phyloP scores from a whole-genome alignment of 2,888 invertebrate genomes.

The Plagiodera versicolora region DNA sequence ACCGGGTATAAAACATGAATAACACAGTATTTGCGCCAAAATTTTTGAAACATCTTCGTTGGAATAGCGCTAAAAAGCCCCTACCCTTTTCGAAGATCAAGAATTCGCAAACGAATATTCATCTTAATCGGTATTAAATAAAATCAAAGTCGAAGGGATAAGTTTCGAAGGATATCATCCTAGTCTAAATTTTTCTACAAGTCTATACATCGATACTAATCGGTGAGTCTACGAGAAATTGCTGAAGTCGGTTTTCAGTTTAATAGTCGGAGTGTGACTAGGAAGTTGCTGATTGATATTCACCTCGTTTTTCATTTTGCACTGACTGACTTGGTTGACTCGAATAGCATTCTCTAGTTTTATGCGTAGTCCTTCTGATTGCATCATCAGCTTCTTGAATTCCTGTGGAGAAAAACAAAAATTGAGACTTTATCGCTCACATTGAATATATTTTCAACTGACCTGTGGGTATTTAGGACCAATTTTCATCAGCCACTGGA shows the following conservation, averaged over 20 bases:
- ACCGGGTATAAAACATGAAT: background rate
- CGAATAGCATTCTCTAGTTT: slow-evolving; percentile 86
- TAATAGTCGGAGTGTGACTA: slow-evolving; percentile 72
- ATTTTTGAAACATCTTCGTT: too few relatives aligned
- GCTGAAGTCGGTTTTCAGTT: slow-evolving; percentile 92
- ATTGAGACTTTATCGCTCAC: background rate
- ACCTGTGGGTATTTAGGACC: slow-evolving; percentile 92
- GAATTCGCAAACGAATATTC: too few relatives aligned
- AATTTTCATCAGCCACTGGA: slow-evolving; percentile 87
- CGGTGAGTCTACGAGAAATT: slow-evolving; percentile 70
- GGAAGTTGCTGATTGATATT: slow-evolving; percentile 52
- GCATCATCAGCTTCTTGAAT: slow-evolving; percentile 88
- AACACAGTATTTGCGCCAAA: background rate
- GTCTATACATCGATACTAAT: slow-evolving; percentile 9
- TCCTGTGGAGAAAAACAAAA: slow-evolving; percentile 59
- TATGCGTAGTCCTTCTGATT: slow-evolving; percentile 75
- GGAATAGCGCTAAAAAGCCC: too few relatives aligned
- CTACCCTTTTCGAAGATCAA: too few relatives aligned
- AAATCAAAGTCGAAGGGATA: background rate
- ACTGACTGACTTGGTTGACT: slow-evolving; percentile 66
- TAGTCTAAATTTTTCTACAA: slow-evolving; percentile 9
- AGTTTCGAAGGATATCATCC: background rate
- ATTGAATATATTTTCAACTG: slow-evolving; percentile 12
- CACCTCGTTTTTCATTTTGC: slow-evolving; percentile 56
- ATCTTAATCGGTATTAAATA: too few relatives aligned